Base-by-base conservation (phyloP, 2,888 invertebrate species). In the Entomobrya multifasciata region DNA sequence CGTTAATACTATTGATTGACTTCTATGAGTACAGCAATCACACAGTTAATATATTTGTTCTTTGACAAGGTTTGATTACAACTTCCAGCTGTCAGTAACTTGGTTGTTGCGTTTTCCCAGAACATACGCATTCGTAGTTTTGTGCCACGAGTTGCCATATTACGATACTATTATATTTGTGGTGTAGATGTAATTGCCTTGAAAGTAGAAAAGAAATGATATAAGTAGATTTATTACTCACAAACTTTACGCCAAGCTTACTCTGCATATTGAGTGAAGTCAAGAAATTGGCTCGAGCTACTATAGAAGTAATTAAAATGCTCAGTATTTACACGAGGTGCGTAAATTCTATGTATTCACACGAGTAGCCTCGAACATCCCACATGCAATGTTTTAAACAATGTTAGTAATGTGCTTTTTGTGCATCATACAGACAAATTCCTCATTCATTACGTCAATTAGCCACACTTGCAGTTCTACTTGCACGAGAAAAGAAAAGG, bases 401-500 rank as follows among this genome's bases (percentile, higher is more conserved):
- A 80, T 70, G 55, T 80, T 80, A 49, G 47, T 72, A 44, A 27
- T 76, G 57, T 60, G 41, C 57, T 77, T 62, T 62, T 11, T 78
- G n/a, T 78, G 47, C 49, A 81, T 52, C 79, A 79, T 72, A 44
- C 47, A 60, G 4, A 36, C 36, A 36, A 8, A 4, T 60, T 77
- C 84, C 77, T 84, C 77, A 65, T 57, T 84, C 84, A 84, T 84
- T 67, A 84, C 72, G 77, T 77, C 84, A 84, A 84, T 77, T 84
- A 84, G 67, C 84, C 25, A 52, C 77, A 77, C 62, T 76, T 83
- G 67, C 52, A 52, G 49, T 25, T 20, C 20, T 57, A 57, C n/a
- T n/a, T 36, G 65, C 30, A 36, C 4, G 25, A 47, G 82, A 83
- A 27, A 49, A 57, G 20, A n/a, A 57, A 76, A 44, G n/a, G 30